A percentile compares a stretch with the other conserved stretches of the same genome.
Conservation (phyloP, 2,888 invertebrate species). For the Lochmaea crataegi region DNA sequence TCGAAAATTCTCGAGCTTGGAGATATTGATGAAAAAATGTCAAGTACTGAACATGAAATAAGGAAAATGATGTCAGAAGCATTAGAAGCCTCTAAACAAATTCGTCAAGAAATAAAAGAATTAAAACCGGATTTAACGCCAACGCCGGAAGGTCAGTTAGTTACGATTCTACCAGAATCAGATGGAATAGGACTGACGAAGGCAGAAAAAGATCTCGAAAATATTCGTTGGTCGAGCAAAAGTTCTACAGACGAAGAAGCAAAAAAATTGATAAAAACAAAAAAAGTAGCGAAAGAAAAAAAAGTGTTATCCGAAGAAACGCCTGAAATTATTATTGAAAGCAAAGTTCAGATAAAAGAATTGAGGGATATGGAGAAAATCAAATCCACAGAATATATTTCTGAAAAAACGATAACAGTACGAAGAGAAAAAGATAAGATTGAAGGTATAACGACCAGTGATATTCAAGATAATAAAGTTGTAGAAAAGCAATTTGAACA, state of each 20-base stretch:
- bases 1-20: conserved; percentile 44
- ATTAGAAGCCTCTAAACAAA: conserved; percentile 66
- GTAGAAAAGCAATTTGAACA: not conserved
- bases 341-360: conserved; percentile 29
- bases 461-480: not conserved
- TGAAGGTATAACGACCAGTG: not conserved
- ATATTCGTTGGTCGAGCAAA: conserved; percentile 14
- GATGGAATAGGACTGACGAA: conserved; percentile 51
- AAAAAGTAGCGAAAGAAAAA: not conserved
- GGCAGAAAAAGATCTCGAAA: conserved; percentile 49
- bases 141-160: conserved; percentile 65
- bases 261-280: not conserved
- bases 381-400: conserved; percentile 27
- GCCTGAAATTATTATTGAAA: conserved; percentile 27
- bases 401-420: conserved; percentile 24
- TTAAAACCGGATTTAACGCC: conserved; percentile 68
- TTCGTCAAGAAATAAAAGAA: conserved; percentile 66
- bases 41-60: conserved; percentile 56
- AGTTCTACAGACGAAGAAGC: conserved; percentile 14
- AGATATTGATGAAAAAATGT: conserved; percentile 37
- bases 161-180: conserved; percentile 57
- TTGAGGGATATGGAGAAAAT: conserved; percentile 12
- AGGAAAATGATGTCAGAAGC: conserved; percentile 65
- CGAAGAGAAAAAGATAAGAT: conserved; percentile 14
- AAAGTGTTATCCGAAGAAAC: not conserved